Conservation (phyloP, 1,140 invertebrate species). For the Bradysia coprophila region DNA sequence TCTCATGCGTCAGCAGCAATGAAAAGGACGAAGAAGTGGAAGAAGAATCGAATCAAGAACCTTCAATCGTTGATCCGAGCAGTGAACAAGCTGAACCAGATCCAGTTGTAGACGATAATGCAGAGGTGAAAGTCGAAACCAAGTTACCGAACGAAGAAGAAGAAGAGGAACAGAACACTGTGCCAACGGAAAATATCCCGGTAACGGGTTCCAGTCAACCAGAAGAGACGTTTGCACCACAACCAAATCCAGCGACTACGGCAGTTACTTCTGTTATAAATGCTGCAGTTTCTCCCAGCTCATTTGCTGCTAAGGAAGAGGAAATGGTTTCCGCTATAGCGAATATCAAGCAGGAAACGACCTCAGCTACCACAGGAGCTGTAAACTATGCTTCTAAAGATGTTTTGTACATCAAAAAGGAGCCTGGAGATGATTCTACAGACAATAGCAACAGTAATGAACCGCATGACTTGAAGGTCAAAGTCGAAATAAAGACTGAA, state of each 20-base stretch:
- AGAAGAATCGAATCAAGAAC: slow-evolving; percentile 21
- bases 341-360: slow-evolving; percentile 19
- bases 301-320: slow-evolving; percentile 11
- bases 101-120: neutral
- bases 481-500: slow-evolving; percentile 22
- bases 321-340: slow-evolving; percentile 21
- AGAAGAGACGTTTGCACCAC: too few species aligned
- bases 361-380: slow-evolving; percentile 5
- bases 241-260: neutral
- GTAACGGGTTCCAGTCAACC: too few species aligned
- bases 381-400: slow-evolving; percentile 4
- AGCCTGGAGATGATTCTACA: slow-evolving; percentile 20
- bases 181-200: too few species aligned
- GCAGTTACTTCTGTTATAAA: too few species aligned
- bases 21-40: slow-evolving; percentile 6
- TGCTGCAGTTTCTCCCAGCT: neutral
- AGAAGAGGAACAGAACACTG: neutral
- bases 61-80: slow-evolving; percentile 9
- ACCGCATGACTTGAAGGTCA: slow-evolving; percentile 22
- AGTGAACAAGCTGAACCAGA: neutral
- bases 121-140: neutral
- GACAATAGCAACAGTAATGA: slow-evolving; percentile 24
- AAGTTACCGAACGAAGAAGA: neutral
- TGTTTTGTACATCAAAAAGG: slow-evolving; percentile 21
- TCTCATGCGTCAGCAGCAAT: neutral